phyloP scores from a whole-genome alignment of 1,140 invertebrate species.

The Coenobita brevimanus region DNA sequence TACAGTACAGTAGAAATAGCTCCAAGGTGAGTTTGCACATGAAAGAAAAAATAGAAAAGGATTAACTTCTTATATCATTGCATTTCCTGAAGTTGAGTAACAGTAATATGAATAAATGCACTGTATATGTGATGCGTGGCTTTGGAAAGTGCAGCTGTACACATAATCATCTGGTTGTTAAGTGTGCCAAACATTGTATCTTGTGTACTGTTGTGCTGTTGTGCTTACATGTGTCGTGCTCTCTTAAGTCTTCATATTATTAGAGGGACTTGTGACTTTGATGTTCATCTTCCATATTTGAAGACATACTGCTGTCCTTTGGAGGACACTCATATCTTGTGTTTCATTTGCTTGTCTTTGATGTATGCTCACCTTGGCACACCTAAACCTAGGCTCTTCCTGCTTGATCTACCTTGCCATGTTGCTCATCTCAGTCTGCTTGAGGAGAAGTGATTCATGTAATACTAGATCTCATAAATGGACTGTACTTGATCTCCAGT shows the following conservation, averaged over 20 bases:
- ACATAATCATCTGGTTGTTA: conserved; percentile 45
- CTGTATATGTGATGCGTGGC: conserved; percentile 36
- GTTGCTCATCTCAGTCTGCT: conserved; percentile 50
- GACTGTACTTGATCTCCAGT: conserved; percentile 38
- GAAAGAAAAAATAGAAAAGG: no score
- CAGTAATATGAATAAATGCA: conserved; percentile 8
- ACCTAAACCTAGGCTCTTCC: conserved; percentile 26
- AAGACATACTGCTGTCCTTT: background rate
- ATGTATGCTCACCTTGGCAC: conserved; percentile 30
- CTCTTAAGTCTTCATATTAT: conserved; percentile 21
- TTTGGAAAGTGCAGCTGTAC: conserved; percentile 37
- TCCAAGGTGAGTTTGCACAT: conserved; percentile 40
- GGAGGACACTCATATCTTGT: background rate
- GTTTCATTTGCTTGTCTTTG: background rate
- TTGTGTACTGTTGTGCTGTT: conserved; percentile 52
- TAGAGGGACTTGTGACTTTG: conserved; percentile 26
- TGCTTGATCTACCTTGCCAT: conserved; percentile 44
- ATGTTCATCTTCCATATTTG: conserved; percentile 37
- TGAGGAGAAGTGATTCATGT: conserved; percentile 31
- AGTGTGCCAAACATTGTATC: conserved; percentile 53
- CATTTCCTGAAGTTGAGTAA: conserved; percentile 42
- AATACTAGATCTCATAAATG: conserved; percentile 42
- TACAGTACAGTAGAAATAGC: background rate
- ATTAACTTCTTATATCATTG: conserved; percentile 35
- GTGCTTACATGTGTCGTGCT: conserved; percentile 55